Base-by-base conservation (phyloP, 1,140 invertebrate genomes). In the Drosophila murphyi region DNA sequence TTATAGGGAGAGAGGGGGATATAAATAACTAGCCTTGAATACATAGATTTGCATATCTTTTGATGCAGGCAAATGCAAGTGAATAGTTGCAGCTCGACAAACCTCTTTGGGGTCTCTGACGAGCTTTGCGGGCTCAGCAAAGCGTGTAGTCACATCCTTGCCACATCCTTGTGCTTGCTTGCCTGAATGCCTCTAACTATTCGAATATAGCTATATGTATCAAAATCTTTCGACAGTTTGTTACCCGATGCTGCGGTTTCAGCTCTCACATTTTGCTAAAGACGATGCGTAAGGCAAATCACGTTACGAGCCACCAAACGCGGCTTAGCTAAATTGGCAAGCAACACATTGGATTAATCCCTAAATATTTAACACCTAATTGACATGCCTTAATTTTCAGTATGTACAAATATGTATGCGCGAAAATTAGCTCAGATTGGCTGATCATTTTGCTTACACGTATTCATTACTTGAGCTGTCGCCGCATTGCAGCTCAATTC, bases 11-110 rank as follows among this genome's bases (percentile, higher is more conserved):
- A 43, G 5, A 61, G n/a, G n/a, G 48, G 10, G 10, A 29, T 20
- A 10, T 1, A 29, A 31, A 43, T 29, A 52, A 5, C 4, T 29
- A 20, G 51, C 39, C 31, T 39, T 45, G 20, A 20, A 37, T 45
- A 20, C 37, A 29, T 10, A 64, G 77, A 88, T 89, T 88, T 83
- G 69, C 83, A 87, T 87, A 80, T 80, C 83, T 83, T 72, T 62
- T 68, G 45, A 73, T 60, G 72, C 82, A 68, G 68, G 64, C 51
- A 68, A 67, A 43, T 63, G 64, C 41, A 77, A 73, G 75, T 68
- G 68, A 71, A 70, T 51, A 54, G 39, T 55, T 47, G 41, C 52
- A 62, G 55, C 71, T 73, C 39, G 37, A 34, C 63, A 20, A 73
- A 51, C 65, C 43, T 62, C 65, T 74, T 74, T 70, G 57, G 59